phyloP scores from a whole-genome alignment of 2,797 vertebrate species.

The Tragopan temminckii region DNA sequence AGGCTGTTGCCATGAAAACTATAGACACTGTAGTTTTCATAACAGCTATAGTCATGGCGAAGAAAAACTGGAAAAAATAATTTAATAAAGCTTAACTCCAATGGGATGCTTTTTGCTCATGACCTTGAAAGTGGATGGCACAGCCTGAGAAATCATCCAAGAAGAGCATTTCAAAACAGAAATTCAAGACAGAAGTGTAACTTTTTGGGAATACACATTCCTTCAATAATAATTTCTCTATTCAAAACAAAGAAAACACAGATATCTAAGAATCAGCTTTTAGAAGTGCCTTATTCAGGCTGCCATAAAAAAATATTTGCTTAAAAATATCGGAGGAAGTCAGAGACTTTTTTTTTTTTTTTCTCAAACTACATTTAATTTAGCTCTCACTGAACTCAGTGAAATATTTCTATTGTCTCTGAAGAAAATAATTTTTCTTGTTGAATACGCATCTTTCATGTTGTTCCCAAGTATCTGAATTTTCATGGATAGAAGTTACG shows the following conservation, averaged over 20 bases:
- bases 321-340: not conserved
- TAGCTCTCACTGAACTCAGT: not conserved
- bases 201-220: not conserved
- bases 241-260: not conserved
- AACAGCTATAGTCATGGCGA: not conserved
- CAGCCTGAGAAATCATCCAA: not conserved
- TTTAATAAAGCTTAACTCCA: not conserved
- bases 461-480: not conserved
- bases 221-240: not conserved
- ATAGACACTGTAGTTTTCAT: not conserved
- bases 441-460: not conserved
- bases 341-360: not conserved
- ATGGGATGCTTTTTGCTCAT: not conserved
- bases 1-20: not conserved
- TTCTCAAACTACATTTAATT: not conserved
- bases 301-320: not conserved
- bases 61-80: not conserved
- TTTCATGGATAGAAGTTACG: not conserved
- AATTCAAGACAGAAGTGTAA: not conserved
- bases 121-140: not conserved
- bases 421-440: not conserved
- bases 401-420: not conserved
- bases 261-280: not conserved
- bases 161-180: not conserved
- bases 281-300: not conserved